A percentile compares a stretch with the other conserved stretches of the same genome.
phyloP scores from a whole-genome alignment of 1,140 invertebrate species.

The Listronotus bonariensis region DNA sequence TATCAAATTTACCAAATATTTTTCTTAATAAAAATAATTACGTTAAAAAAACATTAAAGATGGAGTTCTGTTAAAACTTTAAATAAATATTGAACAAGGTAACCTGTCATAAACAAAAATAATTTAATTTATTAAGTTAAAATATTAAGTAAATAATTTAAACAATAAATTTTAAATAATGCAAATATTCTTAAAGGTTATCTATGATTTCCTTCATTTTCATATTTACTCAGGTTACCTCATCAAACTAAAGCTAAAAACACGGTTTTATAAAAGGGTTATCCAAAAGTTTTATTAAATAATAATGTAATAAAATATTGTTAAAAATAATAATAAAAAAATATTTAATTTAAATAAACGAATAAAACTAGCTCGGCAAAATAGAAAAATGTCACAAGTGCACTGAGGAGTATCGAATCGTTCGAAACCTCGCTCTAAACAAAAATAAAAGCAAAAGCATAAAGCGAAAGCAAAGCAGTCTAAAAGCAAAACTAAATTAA shows the following conservation, averaged over 20 bases:
- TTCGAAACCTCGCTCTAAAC: slow-evolving; percentile 4
- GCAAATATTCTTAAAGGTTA: no score
- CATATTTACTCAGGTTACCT: no score
- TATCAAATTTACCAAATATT: neutral
- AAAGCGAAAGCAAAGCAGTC: slow-evolving; percentile 33
- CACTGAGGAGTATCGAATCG: slow-evolving; percentile 16
- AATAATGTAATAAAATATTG: neutral
- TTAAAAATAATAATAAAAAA: slow-evolving; percentile 4
- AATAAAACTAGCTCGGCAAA: slow-evolving; percentile 14
- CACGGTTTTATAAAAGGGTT: slow-evolving; percentile 24
- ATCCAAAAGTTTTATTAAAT: slow-evolving; percentile 20
- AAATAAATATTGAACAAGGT: no score
- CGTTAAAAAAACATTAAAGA: no score
- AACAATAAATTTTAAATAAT: no score
- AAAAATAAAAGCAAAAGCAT: slow-evolving; percentile 28
- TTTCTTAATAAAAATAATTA: no score
- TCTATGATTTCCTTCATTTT: no score
- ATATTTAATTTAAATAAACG: slow-evolving; percentile 1
- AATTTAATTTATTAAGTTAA: no score
- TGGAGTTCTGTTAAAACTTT: no score
- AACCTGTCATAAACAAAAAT: no score
- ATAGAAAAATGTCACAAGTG: slow-evolving; percentile 20
- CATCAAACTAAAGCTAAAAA: neutral
- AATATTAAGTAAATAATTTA: no score
- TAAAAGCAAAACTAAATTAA: slow-evolving; percentile 32